A percentile compares a stretch with the other conserved stretches of the same genome.
Evolutionary conservation across 2,113 vertebrate genomes (phyloP).

Genomic region (Aptenodytes forsteri): DNA sequence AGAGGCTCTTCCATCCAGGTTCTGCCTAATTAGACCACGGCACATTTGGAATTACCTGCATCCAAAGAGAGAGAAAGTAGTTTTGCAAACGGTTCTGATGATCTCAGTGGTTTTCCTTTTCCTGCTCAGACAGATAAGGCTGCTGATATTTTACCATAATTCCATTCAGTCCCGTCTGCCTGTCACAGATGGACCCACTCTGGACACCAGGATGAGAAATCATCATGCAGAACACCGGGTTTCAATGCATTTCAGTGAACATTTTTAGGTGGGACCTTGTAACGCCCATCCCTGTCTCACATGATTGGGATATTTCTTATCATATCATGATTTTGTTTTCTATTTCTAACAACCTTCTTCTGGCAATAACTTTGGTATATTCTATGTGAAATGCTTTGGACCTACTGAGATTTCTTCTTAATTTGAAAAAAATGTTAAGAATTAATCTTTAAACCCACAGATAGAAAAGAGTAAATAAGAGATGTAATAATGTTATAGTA

Average conservation of each 20-base stretch:
- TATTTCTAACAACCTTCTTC: neutral
- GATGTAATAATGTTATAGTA: constrained; percentile 43
- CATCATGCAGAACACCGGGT: neutral
- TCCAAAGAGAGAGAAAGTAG: neutral
- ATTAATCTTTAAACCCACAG: constrained; percentile 22
- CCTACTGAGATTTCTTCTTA: neutral
- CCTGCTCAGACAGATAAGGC: neutral
- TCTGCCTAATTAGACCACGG: neutral
- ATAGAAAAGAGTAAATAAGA: constrained; percentile 41
- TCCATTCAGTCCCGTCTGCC: neutral
- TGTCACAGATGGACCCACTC: neutral
- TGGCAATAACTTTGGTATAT: neutral
- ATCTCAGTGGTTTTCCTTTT: neutral
- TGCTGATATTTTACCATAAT: neutral
- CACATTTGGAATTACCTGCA: neutral
- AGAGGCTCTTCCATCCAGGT: neutral
- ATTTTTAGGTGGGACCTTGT: neutral
- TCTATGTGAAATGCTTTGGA: neutral
- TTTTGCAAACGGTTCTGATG: neutral
- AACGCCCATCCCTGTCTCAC: neutral
- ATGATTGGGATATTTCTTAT: neutral
- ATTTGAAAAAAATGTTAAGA: neutral
- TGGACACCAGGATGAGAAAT: neutral
- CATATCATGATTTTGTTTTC: neutral
- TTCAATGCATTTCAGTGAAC: neutral